Evolutionary conservation across 2,797 vertebrate species (phyloP), one percentile per base, ranked within the genome.

Genomic region (Trematomus bernacchii): DNA sequence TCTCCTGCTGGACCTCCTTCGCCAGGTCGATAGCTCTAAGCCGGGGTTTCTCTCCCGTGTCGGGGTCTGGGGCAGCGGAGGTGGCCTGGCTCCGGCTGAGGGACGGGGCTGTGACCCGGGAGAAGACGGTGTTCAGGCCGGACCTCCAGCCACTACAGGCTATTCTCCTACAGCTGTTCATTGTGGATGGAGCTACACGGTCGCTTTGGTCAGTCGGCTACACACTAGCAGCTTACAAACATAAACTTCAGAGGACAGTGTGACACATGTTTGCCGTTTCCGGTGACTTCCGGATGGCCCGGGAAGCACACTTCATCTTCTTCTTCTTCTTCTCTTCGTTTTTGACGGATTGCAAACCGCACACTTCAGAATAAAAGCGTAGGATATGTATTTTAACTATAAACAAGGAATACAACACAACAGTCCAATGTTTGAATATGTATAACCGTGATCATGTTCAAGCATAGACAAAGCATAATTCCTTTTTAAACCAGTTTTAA

Each of bases 1-100:
- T 92, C 71, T 93, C 91, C 59, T 62, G 81, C 27, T 78, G 91
- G 37, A 95, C 19, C 75, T 88, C 91, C 23, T 44, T 73, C 2
- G 93, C 93, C 66, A 95, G 86, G 73, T 95, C 94, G 15, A 90
- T 72, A 3, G 92, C 93, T 46, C 73, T 92, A 14, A 90, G 69
- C 5, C 66, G 79, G 4, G 78, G 71, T 10, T 85, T 89, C n/a
- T 83, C 64, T 1, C 19, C 70, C 5, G 74, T 3, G 4, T 72
- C 79, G 2, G 72, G 3, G n/a, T 21, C 73, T 3, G 75, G 16
- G 27, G 27, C 10, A 3, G 48, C 11, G 6, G 48, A 83, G n/a
- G 84, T 69, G 55, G 67, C 23, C 52, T 66, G 85, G 27, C 75
- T 10, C 43, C 90, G 77, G 23, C 6, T 19, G 40, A 76, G 23